A percentile compares a stretch with the other conserved stretches of the same genome.
phyloP scores from a whole-genome alignment of 1,140 invertebrate genomes.

The Drosophila sproati region DNA sequence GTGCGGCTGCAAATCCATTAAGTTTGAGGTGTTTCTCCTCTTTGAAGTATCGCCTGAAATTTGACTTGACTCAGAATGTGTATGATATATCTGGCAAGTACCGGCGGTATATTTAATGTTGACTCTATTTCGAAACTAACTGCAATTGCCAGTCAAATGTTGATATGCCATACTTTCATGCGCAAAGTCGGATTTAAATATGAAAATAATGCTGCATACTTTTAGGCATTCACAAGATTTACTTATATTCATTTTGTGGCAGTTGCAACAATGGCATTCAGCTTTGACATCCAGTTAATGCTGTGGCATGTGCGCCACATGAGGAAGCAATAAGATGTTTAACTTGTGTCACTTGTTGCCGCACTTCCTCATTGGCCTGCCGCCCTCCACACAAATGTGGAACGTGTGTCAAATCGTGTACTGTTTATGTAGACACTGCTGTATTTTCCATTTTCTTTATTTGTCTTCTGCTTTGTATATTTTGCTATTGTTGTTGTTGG shows the following conservation, averaged over 20 bases:
- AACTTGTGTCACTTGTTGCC: slow-evolving; percentile 49
- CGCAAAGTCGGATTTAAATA: background rate
- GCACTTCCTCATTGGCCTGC: slow-evolving; percentile 66
- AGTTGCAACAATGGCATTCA: slow-evolving; percentile 33
- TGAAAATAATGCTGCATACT: slow-evolving; percentile 4
- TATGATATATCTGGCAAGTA: no score
- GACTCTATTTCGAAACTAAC: no score
- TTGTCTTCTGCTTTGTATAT: slow-evolving; percentile 20
- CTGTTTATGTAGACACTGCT: slow-evolving; percentile 60
- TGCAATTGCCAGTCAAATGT: no score
- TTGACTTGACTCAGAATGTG: no score
- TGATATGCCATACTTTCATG: slow-evolving; percentile 10
- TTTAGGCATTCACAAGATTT: slow-evolving; percentile 14
- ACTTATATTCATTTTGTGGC: background rate
- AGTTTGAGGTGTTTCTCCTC: no score
- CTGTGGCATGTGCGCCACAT: slow-evolving; percentile 59
- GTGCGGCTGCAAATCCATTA: no score
- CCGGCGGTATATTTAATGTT: no score
- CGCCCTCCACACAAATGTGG: slow-evolving; percentile 25
- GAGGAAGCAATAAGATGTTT: slow-evolving; percentile 55
- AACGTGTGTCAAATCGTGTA: slow-evolving; percentile 39
- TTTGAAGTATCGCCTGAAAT: no score
- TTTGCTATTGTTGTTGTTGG: slow-evolving; percentile 31
- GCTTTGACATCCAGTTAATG: slow-evolving; percentile 33
- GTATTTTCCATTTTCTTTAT: slow-evolving; percentile 23